Percentiles rank a stretch among this genome's conserved stretches.
Conservation (phyloP, 1,140 invertebrate genomes). For the Dendroctonus valens region DNA sequence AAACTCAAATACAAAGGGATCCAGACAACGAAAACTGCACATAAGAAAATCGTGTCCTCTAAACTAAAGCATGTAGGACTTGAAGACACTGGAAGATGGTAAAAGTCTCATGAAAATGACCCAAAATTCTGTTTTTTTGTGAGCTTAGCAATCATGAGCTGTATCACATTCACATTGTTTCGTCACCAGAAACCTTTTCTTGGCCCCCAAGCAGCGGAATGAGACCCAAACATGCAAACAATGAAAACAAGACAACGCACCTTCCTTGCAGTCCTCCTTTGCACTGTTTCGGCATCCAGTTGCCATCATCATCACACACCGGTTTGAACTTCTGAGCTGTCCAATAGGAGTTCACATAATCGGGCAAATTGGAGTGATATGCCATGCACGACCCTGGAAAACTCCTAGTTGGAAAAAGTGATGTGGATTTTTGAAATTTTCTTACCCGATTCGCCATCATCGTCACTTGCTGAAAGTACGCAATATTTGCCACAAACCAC, state of each 20-base stretch:
- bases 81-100: no score
- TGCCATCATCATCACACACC: slow-evolving; percentile 55
- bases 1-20: no score
- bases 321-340: slow-evolving; percentile 47
- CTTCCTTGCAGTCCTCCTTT: slow-evolving; percentile 58
- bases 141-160: no score
- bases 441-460: slow-evolving; percentile 2
- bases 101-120: no score
- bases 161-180: no score
- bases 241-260: slow-evolving; percentile 41
- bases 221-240: no score
- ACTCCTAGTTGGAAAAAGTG: neutral
- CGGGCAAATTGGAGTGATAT: slow-evolving; percentile 30
- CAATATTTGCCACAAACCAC: slow-evolving; percentile 18
- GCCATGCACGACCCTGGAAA: slow-evolving; percentile 32
- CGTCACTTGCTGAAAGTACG: slow-evolving; percentile 12
- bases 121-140: no score
- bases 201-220: no score
- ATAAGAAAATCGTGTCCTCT: no score
- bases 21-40: no score
- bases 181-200: no score
- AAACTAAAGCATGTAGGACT: no score
- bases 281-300: slow-evolving; percentile 58
- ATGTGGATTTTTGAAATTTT: neutral
- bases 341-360: slow-evolving; percentile 23